Evolutionary conservation across 1,140 invertebrate species (phyloP).

Genomic region (Drosophila nigrodunni): DNA sequence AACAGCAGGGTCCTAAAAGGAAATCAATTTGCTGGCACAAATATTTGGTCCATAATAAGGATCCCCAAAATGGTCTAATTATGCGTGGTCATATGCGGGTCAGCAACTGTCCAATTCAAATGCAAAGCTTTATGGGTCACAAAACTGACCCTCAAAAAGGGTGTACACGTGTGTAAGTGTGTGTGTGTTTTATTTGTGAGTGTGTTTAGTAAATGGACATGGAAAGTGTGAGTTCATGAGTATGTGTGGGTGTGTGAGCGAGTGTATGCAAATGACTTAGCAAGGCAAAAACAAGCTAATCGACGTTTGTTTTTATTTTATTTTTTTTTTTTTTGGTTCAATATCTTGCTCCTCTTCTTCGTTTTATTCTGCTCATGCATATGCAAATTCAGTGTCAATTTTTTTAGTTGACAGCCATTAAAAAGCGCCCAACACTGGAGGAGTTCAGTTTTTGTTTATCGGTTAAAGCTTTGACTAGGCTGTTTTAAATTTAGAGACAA

Average conservation of each 20-base stretch:
- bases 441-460: conserved; percentile 7
- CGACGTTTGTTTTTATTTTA: conserved; percentile 29
- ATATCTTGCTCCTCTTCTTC: conserved; percentile 3
- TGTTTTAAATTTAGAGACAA: neutral
- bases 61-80: conserved; percentile 40
- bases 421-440: neutral
- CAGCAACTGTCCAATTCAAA: conserved; percentile 52
- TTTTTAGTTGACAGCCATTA: conserved; percentile 19
- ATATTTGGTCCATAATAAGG: conserved; percentile 38
- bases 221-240: neutral
- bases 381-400: conserved; percentile 33
- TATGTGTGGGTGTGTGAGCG: neutral
- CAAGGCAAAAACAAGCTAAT: conserved; percentile 57
- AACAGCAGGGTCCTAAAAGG: conserved; percentile 3
- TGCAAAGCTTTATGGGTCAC: conserved; percentile 48
- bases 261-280: conserved; percentile 46
- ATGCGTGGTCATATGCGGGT: conserved; percentile 51
- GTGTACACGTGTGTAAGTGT: conserved; percentile 46
- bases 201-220: conserved; percentile 5
- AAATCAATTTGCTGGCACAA: conserved; percentile 51
- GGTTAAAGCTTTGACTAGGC: neutral
- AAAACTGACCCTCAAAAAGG: conserved; percentile 29
- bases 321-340: conserved; percentile 14
- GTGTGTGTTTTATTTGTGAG: conserved; percentile 10
- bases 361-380: conserved; percentile 26